A percentile compares a stretch with the other conserved stretches of the same genome.
These are phyloP conservation scores for Pseudorhombus dupliciocellatus DNA, from an alignment of 2,113 vertebrate species.

Conservation along the genomic window DNA sequence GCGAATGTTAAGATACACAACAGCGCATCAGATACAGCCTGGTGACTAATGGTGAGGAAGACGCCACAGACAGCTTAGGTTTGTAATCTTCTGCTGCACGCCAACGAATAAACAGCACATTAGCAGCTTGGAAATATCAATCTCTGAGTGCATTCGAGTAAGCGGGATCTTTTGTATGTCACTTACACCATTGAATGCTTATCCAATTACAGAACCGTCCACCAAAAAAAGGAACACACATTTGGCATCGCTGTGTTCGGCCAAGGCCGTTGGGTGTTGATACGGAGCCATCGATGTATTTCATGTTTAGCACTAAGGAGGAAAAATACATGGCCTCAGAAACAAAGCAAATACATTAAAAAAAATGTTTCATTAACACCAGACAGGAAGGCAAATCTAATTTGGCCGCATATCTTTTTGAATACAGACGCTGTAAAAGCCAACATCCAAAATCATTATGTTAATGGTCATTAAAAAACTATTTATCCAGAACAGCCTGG, in stretches of 20 bases:
- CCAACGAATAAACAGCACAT: conserved; percentile 52
- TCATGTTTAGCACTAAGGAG: neutral
- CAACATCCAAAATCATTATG: conserved; percentile 17
- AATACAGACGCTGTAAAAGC: conserved; percentile 10
- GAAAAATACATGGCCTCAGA: neutral
- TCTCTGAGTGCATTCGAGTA: conserved; percentile 47
- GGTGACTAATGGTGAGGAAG: conserved; percentile 61
- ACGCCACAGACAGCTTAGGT: conserved; percentile 52
- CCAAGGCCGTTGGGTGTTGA: neutral
- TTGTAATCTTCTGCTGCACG: conserved; percentile 45
- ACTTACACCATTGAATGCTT: conserved; percentile 28
- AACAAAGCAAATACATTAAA: neutral
- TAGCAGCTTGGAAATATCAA: conserved; percentile 58
- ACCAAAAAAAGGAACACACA: neutral
- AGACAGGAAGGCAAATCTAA: neutral
- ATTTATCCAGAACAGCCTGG: conserved; percentile 21
- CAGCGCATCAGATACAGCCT: conserved; percentile 49
- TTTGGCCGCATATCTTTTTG: conserved; percentile 6
- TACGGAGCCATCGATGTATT: conserved; percentile 9
- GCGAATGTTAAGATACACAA: conserved; percentile 53
- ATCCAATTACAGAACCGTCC: conserved; percentile 24
- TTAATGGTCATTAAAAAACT: conserved; percentile 30
- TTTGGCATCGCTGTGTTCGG: conserved; percentile 1
- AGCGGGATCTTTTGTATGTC: conserved; percentile 17
- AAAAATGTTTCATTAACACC: conserved; percentile 1